These are phyloP conservation scores for Rhodophaea formosa DNA, from an alignment of 2,888 invertebrate species.

Conservation along the genomic window DNA sequence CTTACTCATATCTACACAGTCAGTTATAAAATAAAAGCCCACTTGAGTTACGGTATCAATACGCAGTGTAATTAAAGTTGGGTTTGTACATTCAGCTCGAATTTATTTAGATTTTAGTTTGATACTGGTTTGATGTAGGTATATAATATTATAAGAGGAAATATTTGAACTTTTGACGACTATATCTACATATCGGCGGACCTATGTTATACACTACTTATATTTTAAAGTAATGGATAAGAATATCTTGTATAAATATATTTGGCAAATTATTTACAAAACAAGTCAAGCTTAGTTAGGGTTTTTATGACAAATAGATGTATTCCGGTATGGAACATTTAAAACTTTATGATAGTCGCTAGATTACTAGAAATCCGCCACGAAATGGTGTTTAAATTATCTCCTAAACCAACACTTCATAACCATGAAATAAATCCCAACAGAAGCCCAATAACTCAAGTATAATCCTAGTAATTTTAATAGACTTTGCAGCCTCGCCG, in stretches of 20 bases:
- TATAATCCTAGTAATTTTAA: slow-evolving; percentile 52
- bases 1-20: slow-evolving; percentile 49
- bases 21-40: slow-evolving; percentile 65
- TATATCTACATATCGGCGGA: no score
- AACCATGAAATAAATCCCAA: slow-evolving; percentile 16
- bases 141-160: no score
- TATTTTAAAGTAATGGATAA: no score
- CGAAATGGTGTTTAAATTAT: not conserved
- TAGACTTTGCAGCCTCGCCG: slow-evolving; percentile 54
- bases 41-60: slow-evolving; percentile 59
- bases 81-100: slow-evolving; percentile 29
- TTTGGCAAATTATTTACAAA: no score
- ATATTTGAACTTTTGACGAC: no score
- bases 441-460: slow-evolving; percentile 19
- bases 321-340: no score
- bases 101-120: slow-evolving; percentile 8
- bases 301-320: no score
- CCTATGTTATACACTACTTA: no score
- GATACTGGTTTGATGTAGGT: not conserved
- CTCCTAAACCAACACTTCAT: slow-evolving; percentile 2
- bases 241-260: no score
- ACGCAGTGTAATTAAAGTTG: slow-evolving; percentile 58
- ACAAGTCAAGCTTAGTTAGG: no score
- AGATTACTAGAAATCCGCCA: not conserved
- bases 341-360: no score